Evolutionary conservation across 2,113 vertebrate genomes (phyloP), one percentile per base, ranked within the genome.

Genomic region (Hippocampus barbouri): DNA sequence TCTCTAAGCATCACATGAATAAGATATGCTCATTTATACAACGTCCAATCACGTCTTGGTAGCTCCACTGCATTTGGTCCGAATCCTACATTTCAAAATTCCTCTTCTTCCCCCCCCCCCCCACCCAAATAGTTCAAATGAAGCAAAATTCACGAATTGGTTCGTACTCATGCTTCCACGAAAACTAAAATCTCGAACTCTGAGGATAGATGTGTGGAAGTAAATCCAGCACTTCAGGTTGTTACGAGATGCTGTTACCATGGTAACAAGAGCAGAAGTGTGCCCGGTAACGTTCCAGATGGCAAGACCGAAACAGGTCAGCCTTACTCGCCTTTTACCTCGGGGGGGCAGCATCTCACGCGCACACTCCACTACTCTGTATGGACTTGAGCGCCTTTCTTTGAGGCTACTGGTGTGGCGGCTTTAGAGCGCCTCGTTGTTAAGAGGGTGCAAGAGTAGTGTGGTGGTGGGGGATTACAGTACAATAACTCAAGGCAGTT

Each of bases 1-100:
- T 75, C 69, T 77, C 80, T 81, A 83, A 85, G 78, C 68, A 25
- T 68, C 2, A 54, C 69, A 75, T 83, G 82, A 88, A 83, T 79
- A 80, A 82, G 77, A 80, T 68, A 80, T 83, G 79, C 78, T 56
- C 1, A 49, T 72, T 80, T 84, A 84, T 85, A 76, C 23, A 62
- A 68, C 70, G 83, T 73, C 75, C 83, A 11, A 81, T 77, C 66
- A 61, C 27, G 15, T 8, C 27, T 5, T 7, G 57, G 57, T 5
- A 18, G 57, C 14, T 12, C 45, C 45, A 47, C 45, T 47, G 45
- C 45, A 47, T 15, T 47, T 47, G 45, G 14, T 47, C 43, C 5
- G 66, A 38, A 38, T 38, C 34, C 34, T 38, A 38, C 34, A 0
- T 38, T 38, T 38, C 34, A 38, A 38, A 38, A 38, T 38, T 38